Evolutionary conservation across 2,888 invertebrate genomes (phyloP), one percentile per base, ranked within the genome.

Genomic region (Andrena dorsata): DNA sequence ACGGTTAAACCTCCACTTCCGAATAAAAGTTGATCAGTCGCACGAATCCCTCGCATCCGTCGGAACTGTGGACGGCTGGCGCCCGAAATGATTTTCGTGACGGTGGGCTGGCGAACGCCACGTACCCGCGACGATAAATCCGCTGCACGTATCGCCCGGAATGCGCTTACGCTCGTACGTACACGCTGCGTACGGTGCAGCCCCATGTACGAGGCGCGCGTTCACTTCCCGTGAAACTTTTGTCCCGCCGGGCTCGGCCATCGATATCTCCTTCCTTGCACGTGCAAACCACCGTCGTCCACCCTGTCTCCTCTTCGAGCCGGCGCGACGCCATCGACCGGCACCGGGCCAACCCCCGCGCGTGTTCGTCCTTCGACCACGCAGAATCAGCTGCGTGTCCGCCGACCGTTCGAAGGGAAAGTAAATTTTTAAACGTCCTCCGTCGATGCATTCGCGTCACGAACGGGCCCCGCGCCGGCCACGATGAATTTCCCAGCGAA

Each of bases 11-110:
- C 90, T 86, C 87, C 80, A 92, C 90, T 92, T 92, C 91, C 90
- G 91, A 91, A 92, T 92, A 89, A 91, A 89, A 88, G 49, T 83
- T 82, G 79, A 82, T 84, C 85, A 81, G 79, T 72, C 80, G 79
- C 20, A 73, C 79, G 77, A 80, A 86, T 73, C 81, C 82, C 84
- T 70, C 83, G 80, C 85, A 84, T 90, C 88, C 88, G 90, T 87
- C 89, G 90, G 91, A 92, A 91, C 92, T 90, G 81, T 90, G 91
- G 91, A 88, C 91, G 90, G 87, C 89, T 90, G 91, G 89, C 88
- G 91, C 88, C 90, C 89, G 85, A 91, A 92, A 91, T 89, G 80
- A 88, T 87, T 86, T 86, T 87, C 82, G 75, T 80, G 53, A 60
- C 53, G 63, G 56, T 32, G 73, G n/a, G 16, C 5, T n/a, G 8